phyloP scores from a whole-genome alignment of 2,113 vertebrate species.

The Tylochromis polylepis region DNA sequence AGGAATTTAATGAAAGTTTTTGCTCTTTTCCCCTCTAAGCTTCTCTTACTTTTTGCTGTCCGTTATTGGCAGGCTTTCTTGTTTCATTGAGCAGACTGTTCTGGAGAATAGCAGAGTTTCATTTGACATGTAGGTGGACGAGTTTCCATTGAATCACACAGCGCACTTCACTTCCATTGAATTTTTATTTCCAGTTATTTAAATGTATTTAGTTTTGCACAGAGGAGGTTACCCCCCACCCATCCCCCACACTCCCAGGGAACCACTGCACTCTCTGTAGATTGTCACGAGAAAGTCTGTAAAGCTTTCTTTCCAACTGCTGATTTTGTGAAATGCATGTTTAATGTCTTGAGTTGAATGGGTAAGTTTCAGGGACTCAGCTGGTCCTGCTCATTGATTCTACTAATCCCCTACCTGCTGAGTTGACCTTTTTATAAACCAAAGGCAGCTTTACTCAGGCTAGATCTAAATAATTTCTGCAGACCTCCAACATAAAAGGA shows the following conservation, averaged over 20 bases:
- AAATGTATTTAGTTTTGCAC: conserved; percentile 22
- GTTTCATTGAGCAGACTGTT: conserved; percentile 13
- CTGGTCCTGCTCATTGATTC: conserved; percentile 45
- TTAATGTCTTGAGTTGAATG: conserved; percentile 42
- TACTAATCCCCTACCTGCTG: conserved; percentile 61
- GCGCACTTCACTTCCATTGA: conserved; percentile 17
- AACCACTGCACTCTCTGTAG: neutral
- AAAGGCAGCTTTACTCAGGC: conserved; percentile 34
- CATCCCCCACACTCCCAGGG: neutral
- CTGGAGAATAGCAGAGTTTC: conserved; percentile 7
- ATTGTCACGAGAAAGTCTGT: conserved; percentile 12
- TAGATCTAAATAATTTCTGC: conserved; percentile 9
- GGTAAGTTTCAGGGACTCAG: conserved; percentile 43
- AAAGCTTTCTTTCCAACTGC: conserved; percentile 25
- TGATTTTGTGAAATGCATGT: conserved; percentile 56
- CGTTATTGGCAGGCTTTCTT: conserved; percentile 4
- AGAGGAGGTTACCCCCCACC: neutral
- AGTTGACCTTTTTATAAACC: conserved; percentile 59
- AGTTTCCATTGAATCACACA: conserved; percentile 56
- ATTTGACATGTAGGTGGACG: conserved; percentile 39
- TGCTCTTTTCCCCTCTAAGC: neutral
- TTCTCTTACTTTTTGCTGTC: neutral
- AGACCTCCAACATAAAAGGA: neutral
- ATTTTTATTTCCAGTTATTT: conserved; percentile 31
- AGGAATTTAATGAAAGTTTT: conserved; percentile 35